Evolutionary conservation across 2,888 invertebrate species (phyloP).

Genomic region (Subacronicta megacephala): DNA sequence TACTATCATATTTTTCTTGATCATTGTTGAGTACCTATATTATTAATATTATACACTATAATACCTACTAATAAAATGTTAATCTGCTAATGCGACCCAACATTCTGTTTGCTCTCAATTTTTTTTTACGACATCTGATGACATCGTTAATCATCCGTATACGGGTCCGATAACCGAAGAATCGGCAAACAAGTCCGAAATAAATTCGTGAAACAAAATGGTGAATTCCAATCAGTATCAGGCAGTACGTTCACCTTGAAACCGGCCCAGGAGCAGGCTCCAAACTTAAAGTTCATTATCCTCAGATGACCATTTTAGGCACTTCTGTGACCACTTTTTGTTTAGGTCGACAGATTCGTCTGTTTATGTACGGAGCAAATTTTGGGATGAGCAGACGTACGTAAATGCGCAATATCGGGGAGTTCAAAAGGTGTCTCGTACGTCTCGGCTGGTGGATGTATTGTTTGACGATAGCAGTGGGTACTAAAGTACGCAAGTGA

Average conservation of each 20-base stretch:
- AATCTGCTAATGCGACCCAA: conserved; percentile 6
- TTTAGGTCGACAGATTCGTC: conserved; percentile 51
- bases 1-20: not conserved
- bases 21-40: not conserved
- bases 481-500: conserved; percentile 68
- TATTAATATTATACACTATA: conserved; percentile 3
- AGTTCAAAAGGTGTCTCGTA: conserved; percentile 23
- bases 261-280: conserved; percentile 80
- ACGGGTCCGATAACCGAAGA: conserved; percentile 82
- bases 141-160: conserved; percentile 72
- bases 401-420: conserved; percentile 19
- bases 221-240: conserved; percentile 79
- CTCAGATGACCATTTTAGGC: conserved; percentile 79
- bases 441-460: conserved; percentile 19
- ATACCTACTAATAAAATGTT: conserved; percentile 8
- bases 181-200: conserved; percentile 81
- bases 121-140: conserved; percentile 58
- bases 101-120: conserved; percentile 44
- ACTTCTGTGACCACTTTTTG: conserved; percentile 60
- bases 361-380: conserved; percentile 35
- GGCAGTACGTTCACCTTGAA: conserved; percentile 85
- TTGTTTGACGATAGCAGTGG: conserved; percentile 43
- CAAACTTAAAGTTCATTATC: conserved; percentile 83
- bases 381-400: conserved; percentile 7
- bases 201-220: conserved; percentile 75